Conservation (phyloP, 2,888 invertebrate genomes). For the Cerastis leucographa region DNA sequence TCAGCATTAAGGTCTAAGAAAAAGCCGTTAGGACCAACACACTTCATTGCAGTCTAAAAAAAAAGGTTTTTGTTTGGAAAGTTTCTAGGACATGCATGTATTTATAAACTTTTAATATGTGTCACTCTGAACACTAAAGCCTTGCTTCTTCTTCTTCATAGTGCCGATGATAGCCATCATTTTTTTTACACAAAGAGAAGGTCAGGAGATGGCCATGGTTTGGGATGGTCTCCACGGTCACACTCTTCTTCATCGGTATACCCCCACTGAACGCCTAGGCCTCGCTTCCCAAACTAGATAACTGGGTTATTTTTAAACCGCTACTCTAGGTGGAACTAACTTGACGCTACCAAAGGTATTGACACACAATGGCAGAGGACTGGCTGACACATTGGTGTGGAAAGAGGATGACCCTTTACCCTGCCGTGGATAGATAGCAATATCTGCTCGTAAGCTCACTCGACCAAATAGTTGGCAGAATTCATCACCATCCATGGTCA, state of each 20-base stretch:
- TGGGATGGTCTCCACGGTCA: not conserved
- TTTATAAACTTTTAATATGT: not conserved
- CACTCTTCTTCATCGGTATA: not conserved
- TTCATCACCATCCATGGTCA: conserved; percentile 3
- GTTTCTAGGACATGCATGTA: not conserved
- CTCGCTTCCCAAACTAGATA: not conserved
- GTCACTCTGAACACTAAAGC: not conserved
- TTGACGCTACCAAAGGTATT: not conserved
- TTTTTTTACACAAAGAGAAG: not conserved
- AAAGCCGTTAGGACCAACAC: conserved; percentile 32
- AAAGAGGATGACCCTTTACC: not conserved
- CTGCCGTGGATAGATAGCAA: not conserved
- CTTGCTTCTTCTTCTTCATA: not conserved
- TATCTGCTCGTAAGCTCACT: not conserved
- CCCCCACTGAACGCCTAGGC: not conserved
- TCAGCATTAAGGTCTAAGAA: conserved; percentile 71
- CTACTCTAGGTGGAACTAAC: not conserved
- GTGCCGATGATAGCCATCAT: not conserved
- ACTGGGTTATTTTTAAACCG: not conserved
- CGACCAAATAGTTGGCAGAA: not conserved
- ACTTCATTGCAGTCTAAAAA: conserved; percentile 71
- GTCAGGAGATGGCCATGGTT: not conserved
- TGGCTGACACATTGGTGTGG: not conserved
- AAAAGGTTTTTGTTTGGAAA: not conserved
- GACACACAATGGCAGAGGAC: not conserved